Base-by-base conservation (phyloP, 2,888 invertebrate genomes). In the Choreutis nemorana region DNA sequence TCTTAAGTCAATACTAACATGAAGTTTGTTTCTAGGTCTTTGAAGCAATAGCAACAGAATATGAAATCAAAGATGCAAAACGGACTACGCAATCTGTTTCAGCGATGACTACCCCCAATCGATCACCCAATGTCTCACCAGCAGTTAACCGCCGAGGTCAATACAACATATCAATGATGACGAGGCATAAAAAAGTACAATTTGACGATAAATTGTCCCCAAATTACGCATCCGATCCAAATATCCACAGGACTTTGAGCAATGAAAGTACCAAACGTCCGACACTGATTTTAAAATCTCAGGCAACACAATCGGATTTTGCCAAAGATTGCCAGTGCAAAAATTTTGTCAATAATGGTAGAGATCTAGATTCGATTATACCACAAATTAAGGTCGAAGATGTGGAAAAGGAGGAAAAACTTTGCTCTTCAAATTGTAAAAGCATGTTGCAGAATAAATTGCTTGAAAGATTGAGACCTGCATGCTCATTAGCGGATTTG, bases 1-100 rank as follows among this genome's bases (percentile, higher is more conserved):
- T n/a, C n/a, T n/a, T n/a, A n/a, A n/a, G n/a, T n/a, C n/a, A n/a
- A n/a, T n/a, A n/a, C n/a, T n/a, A n/a, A n/a, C n/a, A n/a, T n/a
- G n/a, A n/a, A n/a, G n/a, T n/a, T n/a, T n/a, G n/a, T n/a, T 30
- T 31, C 5, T 45, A 77, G 77, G 73, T 77, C 0, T 75, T 77
- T 33, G 77, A 78, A 58, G 73, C 77, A 2, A 77, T 78, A 37
- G 77, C 75, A 25, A 56, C 55, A 4, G 77, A 77, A 43, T 78
- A 75, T 31, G 71, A 75, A 43, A 47, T 78, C 4, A 77, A 73
- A 38, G 59, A 54, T 7, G 40, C 61, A 0, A 37, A 46, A 2
- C 61, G 51, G 34, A 51, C 53, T 0, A 48, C 41, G 1, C 52
- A 64, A 24, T 49, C 60, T 0, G 31, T 48, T 3, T 73, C 72